Base-by-base conservation (phyloP, 2,888 invertebrate genomes). In the Parascotia fuliginaria region DNA sequence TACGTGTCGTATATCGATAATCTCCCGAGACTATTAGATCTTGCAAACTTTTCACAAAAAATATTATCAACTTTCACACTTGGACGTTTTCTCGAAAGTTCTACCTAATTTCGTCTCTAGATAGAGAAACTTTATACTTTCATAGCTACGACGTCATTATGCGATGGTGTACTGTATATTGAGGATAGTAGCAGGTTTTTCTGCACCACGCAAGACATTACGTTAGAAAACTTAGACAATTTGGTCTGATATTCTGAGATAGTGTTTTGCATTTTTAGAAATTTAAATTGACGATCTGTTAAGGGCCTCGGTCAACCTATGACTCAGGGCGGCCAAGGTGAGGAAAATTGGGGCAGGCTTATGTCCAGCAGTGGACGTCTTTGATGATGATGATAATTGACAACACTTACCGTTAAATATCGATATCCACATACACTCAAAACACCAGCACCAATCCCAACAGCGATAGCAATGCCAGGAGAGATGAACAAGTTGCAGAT, bases 341-440 rank as follows among this genome's bases (percentile, higher is more conserved):
- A n/a, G n/a, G n/a, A n/a, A n/a, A n/a, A n/a, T n/a, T n/a, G n/a
- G n/a, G n/a, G n/a, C n/a, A n/a, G n/a, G n/a, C n/a, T n/a, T n/a
- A n/a, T n/a, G n/a, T n/a, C n/a, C n/a, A n/a, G n/a, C n/a, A n/a
- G n/a, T n/a, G n/a, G n/a, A n/a, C n/a, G n/a, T n/a, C n/a, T n/a
- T n/a, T n/a, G n/a, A n/a, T n/a, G n/a, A n/a, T n/a, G n/a, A n/a
- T n/a, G n/a, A n/a, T n/a, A n/a, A n/a, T n/a, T n/a, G n/a, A n/a
- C n/a, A 34, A 7, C 19, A 57, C 93, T 93, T 88, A 96, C 96
- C 85, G 95, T 95, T 77, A 97, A 81, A 79, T 93, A 95, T 67
- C 93, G 93, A 85, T 96, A 98, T 48, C 98, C 98, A 14, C 95
- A 70, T 4, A 97, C 97, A 44, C 97, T 98, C 33, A 98, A 77